Evolutionary conservation across 2,797 vertebrate species (phyloP), one percentile per base, ranked within the genome.

Genomic region (Acrossocheilus wenchowensis): DNA sequence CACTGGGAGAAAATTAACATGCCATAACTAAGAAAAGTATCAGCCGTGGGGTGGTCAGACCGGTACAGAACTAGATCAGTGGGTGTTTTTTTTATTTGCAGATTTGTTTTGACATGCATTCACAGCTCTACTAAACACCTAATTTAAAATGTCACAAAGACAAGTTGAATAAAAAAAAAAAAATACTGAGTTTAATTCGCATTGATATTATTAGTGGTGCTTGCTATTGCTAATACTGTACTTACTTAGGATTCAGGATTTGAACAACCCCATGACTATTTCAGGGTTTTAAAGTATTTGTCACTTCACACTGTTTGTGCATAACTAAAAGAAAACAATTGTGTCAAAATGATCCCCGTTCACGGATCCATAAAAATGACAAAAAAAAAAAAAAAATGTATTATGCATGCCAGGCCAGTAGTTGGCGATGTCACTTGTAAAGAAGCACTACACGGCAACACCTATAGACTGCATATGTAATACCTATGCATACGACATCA

Each of bases 1-100:
- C 78, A 82, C 86, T 78, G 79, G 62, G 84, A 84, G 79, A 86
- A 77, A 85, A 83, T 88, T 52, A 80, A 78, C 73, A 66, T 45
- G 78, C 83, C 86, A 86, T 80, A 87, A 86, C 91, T 85, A 75
- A 82, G 74, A 84, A 41, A 60, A 62, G 9, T 19, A 52, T 23
- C 15, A 52, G 26, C 71, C 3, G 30, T 50, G 82, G 72, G 48
- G 60, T 75, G 71, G 71, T 75, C 54, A 36, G 54, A 48, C 52
- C 2, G 11, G 52, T 45, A 19, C 14, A 43, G 69, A 36, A 12
- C 26, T 23, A 39, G 23, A 45, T 9, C 66, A 82, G 80, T 39
- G 34, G 6, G 30, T n/a, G 54, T 15, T 45, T 66, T 30, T 30
- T 74, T 48, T 36, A 75, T 64, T 36, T 48, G 72, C 1, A 6